Evolutionary conservation across 2,888 invertebrate species (phyloP).

Genomic region (Harpalus rubripes): DNA sequence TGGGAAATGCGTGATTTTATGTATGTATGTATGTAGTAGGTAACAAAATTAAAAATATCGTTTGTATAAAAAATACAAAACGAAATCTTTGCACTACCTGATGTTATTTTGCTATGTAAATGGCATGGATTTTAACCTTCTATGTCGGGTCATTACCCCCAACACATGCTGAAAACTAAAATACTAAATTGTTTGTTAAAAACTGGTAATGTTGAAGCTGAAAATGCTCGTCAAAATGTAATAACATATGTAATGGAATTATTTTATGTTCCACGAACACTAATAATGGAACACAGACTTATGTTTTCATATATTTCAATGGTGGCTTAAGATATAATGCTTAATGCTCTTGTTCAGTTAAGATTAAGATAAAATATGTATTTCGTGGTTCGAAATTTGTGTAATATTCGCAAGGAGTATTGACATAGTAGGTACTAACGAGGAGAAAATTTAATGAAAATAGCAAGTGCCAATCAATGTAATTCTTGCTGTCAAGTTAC

Average conservation of each 20-base stretch:
- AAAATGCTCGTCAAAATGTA: no score
- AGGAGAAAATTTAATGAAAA: no score
- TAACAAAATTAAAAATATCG: no score
- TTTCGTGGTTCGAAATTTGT: not conserved
- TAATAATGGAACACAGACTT: not conserved
- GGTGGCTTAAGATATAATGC: not conserved
- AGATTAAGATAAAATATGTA: not conserved
- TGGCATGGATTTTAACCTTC: constrained; percentile 1
- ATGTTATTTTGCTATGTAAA: not conserved
- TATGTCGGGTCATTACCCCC: not conserved
- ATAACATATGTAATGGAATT: not conserved
- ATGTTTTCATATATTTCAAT: not conserved
- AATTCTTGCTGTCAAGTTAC: no score
- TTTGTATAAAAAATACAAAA: no score
- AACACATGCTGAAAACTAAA: not conserved
- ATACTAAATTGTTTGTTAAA: not conserved
- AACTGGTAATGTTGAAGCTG: not conserved
- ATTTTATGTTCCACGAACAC: not conserved
- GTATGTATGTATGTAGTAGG: no score
- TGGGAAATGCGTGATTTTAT: no score
- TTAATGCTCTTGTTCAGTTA: no score
- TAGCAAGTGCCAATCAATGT: no score
- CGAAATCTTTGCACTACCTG: not conserved
- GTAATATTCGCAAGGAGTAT: no score
- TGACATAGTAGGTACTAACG: no score